A percentile compares a stretch with the other conserved stretches of the same genome.
These are phyloP conservation scores for Oryzias melastigma DNA, from an alignment of 2,113 vertebrate species.

Conservation along the genomic window DNA sequence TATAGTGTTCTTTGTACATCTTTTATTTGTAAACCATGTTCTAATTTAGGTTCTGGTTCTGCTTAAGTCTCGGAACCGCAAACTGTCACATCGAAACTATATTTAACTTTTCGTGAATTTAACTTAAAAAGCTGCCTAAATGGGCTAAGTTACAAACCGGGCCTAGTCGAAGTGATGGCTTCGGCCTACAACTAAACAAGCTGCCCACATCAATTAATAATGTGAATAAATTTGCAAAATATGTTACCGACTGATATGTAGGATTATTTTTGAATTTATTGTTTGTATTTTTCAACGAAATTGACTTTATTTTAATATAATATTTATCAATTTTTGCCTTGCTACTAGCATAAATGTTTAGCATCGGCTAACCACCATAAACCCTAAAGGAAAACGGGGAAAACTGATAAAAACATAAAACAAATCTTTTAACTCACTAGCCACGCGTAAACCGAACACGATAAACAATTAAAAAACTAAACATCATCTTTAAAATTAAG, in stretches of 20 bases:
- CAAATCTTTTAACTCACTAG: no score
- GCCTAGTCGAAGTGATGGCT: slow-evolving; percentile 43
- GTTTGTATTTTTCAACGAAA: background rate
- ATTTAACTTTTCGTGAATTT: slow-evolving; percentile 19
- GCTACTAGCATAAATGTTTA: no score
- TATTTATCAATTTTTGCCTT: no score
- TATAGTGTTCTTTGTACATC: background rate
- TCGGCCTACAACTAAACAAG: slow-evolving; percentile 34
- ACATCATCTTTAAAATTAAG: no score
- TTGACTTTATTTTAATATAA: no score
- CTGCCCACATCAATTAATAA: background rate
- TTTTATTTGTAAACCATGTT: background rate
- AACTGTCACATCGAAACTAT: slow-evolving; percentile 47
- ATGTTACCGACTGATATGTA: background rate
- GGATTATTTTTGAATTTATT: background rate
- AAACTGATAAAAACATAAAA: no score
- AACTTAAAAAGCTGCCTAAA: slow-evolving; percentile 31
- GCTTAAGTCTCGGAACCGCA: background rate
- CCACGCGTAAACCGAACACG: no score
- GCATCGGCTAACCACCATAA: no score
- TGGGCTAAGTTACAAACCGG: slow-evolving; percentile 39
- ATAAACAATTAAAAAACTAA: no score
- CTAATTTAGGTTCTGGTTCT: background rate
- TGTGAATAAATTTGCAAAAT: background rate
- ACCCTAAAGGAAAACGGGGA: no score